Evolutionary conservation across 2,888 invertebrate species (phyloP).

Genomic region (Dicyrtoma fusca): DNA sequence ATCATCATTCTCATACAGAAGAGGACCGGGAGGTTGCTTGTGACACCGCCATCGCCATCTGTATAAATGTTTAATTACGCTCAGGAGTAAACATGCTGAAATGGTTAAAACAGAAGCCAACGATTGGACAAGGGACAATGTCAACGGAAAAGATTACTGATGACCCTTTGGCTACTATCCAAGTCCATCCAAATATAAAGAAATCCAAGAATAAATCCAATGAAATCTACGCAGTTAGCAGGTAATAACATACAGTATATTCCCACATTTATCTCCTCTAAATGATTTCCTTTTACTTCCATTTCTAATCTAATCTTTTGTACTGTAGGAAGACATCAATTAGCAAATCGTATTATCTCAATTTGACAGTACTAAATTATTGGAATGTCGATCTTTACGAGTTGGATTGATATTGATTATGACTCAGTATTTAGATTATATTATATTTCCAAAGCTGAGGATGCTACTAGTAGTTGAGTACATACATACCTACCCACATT

Average conservation of each 20-base stretch:
- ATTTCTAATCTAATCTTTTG: neutral
- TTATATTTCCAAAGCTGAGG: too few relatives aligned
- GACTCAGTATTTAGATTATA: too few relatives aligned
- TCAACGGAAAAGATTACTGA: slow-evolving; percentile 53
- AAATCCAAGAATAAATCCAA: slow-evolving; percentile 51
- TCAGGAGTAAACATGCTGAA: slow-evolving; percentile 52
- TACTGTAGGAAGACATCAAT: too few relatives aligned
- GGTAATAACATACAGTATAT: slow-evolving; percentile 35
- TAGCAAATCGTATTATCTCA: too few relatives aligned
- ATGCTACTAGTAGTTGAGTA: too few relatives aligned
- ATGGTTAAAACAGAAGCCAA: slow-evolving; percentile 56
- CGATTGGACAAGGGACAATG: slow-evolving; percentile 44
- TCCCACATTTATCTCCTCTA: neutral
- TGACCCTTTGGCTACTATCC: slow-evolving; percentile 56
- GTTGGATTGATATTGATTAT: too few relatives aligned
- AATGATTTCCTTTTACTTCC: neutral
- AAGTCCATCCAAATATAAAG: slow-evolving; percentile 41
- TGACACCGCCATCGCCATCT: neutral
- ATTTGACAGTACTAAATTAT: too few relatives aligned
- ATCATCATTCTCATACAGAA: too few relatives aligned
- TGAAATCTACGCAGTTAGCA: slow-evolving; percentile 57
- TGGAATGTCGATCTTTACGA: too few relatives aligned
- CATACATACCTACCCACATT: too few relatives aligned
- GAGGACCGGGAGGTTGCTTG: neutral
- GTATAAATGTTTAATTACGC: slow-evolving; percentile 4